A percentile compares a stretch with the other conserved stretches of the same genome.
phyloP scores from a whole-genome alignment of 2,888 invertebrate species.

The Papilio gigon region DNA sequence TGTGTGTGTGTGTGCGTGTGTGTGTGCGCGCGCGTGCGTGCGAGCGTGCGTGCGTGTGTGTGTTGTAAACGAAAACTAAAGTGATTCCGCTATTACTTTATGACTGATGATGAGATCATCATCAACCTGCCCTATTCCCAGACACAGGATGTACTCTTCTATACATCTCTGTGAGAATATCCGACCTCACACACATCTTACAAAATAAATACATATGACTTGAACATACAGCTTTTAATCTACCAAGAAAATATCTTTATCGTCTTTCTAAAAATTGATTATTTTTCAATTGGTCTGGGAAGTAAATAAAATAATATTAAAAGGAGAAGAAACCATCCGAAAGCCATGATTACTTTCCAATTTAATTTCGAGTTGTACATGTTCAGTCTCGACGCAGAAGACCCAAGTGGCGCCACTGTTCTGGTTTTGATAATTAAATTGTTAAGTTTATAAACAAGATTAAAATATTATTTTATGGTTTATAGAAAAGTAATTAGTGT shows the following conservation, averaged over 20 bases:
- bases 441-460: neutral
- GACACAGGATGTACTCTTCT: too few species aligned
- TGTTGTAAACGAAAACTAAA: too few species aligned
- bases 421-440: slow-evolving; percentile 10
- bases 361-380: slow-evolving; percentile 21
- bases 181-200: too few species aligned
- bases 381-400: neutral
- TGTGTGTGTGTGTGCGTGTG: too few species aligned
- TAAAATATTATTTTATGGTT: neutral
- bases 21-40: too few species aligned
- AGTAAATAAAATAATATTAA: slow-evolving; percentile 19
- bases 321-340: slow-evolving; percentile 19
- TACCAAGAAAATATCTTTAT: neutral
- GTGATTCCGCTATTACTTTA: too few species aligned
- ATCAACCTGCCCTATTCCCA: too few species aligned
- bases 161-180: too few species aligned
- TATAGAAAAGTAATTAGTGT: neutral
- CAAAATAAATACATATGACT: too few species aligned
- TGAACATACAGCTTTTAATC: too few species aligned
- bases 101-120: too few species aligned
- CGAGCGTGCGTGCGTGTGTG: too few species aligned
- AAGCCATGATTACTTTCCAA: slow-evolving; percentile 26
- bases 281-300: neutral
- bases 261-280: neutral
- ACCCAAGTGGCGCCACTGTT: neutral